Base-by-base conservation (phyloP, 2,888 invertebrate species). In the Lydus trimaculatus region DNA sequence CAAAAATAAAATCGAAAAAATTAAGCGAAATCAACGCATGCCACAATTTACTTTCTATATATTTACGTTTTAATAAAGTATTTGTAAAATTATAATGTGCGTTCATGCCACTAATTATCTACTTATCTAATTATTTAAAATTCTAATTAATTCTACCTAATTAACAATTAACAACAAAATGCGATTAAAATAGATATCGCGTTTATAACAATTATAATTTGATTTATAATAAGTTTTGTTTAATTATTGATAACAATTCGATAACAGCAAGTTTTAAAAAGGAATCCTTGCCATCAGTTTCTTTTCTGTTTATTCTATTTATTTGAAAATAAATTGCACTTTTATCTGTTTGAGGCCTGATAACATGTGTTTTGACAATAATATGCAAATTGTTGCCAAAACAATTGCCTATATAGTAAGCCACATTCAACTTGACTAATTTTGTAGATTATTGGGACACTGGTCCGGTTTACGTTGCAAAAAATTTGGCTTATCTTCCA, bases 11-110 rank as follows among this genome's bases (percentile, higher is more conserved):
- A 11, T n/a, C n/a, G 33, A 11, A 33, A 1, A 2, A 11, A n/a
- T 6, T 25, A 60, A 64, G 25, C 9, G 23, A 23, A 58, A 65
- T 64, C 43, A 39, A 39, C 36, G 65, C 71, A 71, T 71, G 67
- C 71, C 71, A 71, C 67, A 71, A 71, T 71, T 71, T 71, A 67
- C 67, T 65, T 43, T 59, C 25, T 23, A 56, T 56, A 25, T 56
- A 5, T 28, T 56, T 67, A 63, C 60, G 56, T 65, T 25, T 60
- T 5, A 52, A 52, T 52, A 2, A 52, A 25, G 13, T 25, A 4
- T 13, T 28, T 15, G 25, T 17, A 28, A 65, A 66, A 58, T 67
- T 67, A 15, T 64, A 28, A 68, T 71, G 71, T 71, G 71, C 71
- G 68, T 56, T 60, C 71, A 71, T 71, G 71, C 71, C 63, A 61